Conservation (phyloP, 1,140 invertebrate species). For the Wasmannia auropunctata region DNA sequence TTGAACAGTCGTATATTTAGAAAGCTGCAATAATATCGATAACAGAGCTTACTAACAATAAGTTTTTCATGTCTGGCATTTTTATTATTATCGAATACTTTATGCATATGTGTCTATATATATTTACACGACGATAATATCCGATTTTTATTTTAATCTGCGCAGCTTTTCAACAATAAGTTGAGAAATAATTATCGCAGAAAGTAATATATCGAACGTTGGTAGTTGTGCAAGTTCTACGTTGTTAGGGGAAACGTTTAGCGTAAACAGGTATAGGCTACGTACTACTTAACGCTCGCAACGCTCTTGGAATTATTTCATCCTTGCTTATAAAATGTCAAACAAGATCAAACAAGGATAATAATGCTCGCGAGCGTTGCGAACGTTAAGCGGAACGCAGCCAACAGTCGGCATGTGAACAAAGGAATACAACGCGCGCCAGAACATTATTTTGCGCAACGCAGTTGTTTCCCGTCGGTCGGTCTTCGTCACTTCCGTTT, state of each 20-base stretch:
- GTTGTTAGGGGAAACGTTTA: background rate
- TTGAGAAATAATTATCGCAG: background rate
- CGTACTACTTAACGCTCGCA: no score
- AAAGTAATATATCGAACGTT: conserved; percentile 1
- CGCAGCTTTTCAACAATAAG: background rate
- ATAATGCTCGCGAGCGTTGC: no score
- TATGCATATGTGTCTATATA: background rate
- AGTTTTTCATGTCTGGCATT: background rate
- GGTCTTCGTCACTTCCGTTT: conserved; percentile 39
- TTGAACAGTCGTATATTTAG: background rate
- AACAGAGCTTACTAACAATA: background rate
- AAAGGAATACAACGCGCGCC: background rate
- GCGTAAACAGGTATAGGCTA: background rate
- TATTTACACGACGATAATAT: background rate
- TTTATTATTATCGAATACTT: background rate
- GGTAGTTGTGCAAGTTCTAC: background rate
- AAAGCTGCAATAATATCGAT: background rate
- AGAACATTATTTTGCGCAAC: background rate
- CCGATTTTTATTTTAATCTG: background rate
- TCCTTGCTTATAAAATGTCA: no score
- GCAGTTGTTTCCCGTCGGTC: conserved; percentile 2
- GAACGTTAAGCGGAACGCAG: no score
- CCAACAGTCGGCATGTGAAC: conserved; percentile 7
- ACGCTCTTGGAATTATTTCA: no score
- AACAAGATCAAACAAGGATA: no score